These are phyloP conservation scores for Chunga burmeisteri DNA, from an alignment of 2,113 vertebrate species.

Conservation along the genomic window DNA sequence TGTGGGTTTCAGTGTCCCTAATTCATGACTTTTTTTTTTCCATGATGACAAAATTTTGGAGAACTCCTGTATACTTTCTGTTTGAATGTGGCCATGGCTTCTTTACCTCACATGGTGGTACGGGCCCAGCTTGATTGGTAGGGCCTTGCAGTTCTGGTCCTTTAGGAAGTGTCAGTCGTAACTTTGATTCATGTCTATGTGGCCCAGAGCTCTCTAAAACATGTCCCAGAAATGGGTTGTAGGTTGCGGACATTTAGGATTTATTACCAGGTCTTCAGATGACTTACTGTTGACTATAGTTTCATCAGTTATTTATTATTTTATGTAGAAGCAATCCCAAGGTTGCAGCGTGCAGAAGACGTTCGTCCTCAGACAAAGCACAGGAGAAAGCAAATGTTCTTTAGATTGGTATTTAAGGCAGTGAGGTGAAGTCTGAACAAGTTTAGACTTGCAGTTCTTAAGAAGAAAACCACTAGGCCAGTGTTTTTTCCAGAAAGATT, in stretches of 20 bases:
- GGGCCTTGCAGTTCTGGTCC: neutral
- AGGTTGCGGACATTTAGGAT: neutral
- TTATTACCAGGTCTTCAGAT: neutral
- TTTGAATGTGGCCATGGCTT: neutral
- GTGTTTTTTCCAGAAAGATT: neutral
- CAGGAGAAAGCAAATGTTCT: neutral
- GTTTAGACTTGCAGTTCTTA: neutral
- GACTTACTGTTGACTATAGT: neutral
- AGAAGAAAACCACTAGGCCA: neutral
- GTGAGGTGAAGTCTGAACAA: neutral
- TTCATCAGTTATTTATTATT: neutral
- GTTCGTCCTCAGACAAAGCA: neutral
- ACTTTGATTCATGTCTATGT: neutral
- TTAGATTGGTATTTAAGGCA: neutral
- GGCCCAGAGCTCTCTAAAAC: neutral
- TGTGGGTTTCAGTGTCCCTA: neutral
- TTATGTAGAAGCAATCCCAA: neutral
- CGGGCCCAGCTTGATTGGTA: neutral
- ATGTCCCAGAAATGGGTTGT: neutral
- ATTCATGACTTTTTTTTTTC: neutral
- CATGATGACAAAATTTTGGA: neutral
- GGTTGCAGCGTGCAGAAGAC: neutral
- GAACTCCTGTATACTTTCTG: neutral
- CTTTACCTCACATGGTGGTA: neutral
- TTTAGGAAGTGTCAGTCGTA: neutral